phyloP scores from a whole-genome alignment of 2,797 vertebrate species.

The Miichthys miiuy region DNA sequence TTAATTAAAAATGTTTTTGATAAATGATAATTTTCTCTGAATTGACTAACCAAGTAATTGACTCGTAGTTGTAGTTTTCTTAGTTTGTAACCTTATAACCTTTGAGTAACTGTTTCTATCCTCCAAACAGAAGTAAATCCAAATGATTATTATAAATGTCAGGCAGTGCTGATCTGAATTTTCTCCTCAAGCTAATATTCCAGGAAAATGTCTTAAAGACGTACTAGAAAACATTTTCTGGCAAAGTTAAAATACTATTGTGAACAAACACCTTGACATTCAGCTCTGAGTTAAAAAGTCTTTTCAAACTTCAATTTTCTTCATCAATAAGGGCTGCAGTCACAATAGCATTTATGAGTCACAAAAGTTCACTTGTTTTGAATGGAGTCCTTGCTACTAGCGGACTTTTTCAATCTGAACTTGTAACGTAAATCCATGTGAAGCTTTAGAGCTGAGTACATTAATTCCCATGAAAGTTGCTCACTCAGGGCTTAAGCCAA shows the following conservation, averaged over 20 bases:
- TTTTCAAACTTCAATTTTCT: neutral
- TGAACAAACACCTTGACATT: neutral
- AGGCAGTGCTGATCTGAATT: slow-evolving; percentile 11
- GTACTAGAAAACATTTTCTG: neutral
- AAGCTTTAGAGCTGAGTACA: neutral
- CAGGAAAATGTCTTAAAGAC: slow-evolving; percentile 1
- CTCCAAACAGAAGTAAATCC: neutral
- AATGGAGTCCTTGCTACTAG: no score
- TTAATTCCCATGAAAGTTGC: no score
- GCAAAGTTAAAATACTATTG: neutral
- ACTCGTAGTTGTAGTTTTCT: neutral
- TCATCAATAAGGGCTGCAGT: neutral
- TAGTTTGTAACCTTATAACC: neutral
- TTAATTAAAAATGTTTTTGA: neutral
- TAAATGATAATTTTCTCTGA: neutral
- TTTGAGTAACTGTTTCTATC: neutral
- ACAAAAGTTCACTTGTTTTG: neutral
- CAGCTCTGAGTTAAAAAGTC: neutral
- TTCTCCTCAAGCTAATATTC: neutral
- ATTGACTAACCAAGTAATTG: neutral
- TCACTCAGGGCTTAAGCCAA: no score
- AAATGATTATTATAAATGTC: slow-evolving; percentile 12
- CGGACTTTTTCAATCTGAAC: neutral
- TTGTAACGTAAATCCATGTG: neutral
- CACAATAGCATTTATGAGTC: neutral